phyloP scores from a whole-genome alignment of 2,113 vertebrate species.

The Salvator merianae region DNA sequence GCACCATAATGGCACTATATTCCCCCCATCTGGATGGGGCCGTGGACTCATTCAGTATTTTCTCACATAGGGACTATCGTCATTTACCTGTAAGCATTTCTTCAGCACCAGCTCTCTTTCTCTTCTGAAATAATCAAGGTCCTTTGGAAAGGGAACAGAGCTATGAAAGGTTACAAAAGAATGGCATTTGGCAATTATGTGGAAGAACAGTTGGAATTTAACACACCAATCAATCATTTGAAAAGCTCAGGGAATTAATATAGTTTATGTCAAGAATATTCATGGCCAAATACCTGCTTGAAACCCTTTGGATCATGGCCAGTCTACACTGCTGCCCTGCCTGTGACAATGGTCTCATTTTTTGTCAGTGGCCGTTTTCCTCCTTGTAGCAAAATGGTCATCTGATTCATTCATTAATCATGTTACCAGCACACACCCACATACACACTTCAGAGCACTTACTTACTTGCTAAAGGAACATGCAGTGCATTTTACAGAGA shows the following conservation, averaged over 20 bases:
- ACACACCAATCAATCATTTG: background rate
- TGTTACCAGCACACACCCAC: background rate
- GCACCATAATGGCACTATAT: too few relatives aligned
- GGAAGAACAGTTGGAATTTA: background rate
- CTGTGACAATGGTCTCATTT: background rate
- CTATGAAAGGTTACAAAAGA: constrained; percentile 51
- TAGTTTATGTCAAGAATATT: background rate
- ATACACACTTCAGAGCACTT: background rate
- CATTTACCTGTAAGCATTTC: constrained; percentile 71
- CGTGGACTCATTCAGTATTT: background rate
- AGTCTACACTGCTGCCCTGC: too few relatives aligned
- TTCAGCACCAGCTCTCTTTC: constrained; percentile 75
- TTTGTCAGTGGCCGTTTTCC: too few relatives aligned
- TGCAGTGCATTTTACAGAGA: background rate
- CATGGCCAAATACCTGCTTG: background rate
- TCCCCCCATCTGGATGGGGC: too few relatives aligned
- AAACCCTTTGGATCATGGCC: background rate
- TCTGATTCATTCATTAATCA: background rate
- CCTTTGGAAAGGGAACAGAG: constrained; percentile 77
- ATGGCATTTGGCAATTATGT: background rate
- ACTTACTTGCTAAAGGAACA: background rate
- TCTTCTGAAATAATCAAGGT: constrained; percentile 74
- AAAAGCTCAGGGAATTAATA: constrained; percentile 8
- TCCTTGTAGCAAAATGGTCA: background rate
- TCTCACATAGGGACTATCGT: background rate